These are phyloP conservation scores for Copidosoma aretas DNA, from an alignment of 2,888 invertebrate genomes.

Conservation along the genomic window DNA sequence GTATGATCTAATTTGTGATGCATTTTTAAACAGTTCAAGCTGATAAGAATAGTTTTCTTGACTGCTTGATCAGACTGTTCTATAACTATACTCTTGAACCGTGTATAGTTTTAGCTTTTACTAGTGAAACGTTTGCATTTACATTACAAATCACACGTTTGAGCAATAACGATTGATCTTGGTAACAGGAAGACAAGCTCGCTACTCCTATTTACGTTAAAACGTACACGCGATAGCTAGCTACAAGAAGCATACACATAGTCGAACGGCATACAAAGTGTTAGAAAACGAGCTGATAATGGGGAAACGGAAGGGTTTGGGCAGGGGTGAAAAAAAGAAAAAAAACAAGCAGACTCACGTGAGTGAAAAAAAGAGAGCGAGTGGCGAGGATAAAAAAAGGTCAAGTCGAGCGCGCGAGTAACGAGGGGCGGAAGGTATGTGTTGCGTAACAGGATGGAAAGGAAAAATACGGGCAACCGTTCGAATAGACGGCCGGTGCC, in stretches of 20 bases:
- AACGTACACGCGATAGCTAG: conserved; percentile 47
- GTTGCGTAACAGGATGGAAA: not conserved
- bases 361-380: conserved; percentile 10
- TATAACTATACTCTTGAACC: too few species aligned
- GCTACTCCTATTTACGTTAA: conserved; percentile 39
- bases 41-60: too few species aligned
- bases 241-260: too few species aligned
- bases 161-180: conserved; percentile 19
- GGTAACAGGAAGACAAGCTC: not conserved
- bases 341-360: not conserved
- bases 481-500: not conserved
- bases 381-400: not conserved
- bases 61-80: too few species aligned
- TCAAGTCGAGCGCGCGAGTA: conserved; percentile 26
- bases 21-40: too few species aligned
- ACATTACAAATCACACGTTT: conserved; percentile 1
- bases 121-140: too few species aligned
- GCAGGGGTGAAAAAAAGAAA: not conserved
- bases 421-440: conserved; percentile 21
- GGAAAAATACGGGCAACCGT: not conserved
- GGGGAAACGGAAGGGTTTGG: not conserved
- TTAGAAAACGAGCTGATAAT: conserved; percentile 36
- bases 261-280: conserved; percentile 43
- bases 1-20: too few species aligned
- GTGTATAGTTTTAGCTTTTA: too few species aligned